A percentile compares a stretch with the other conserved stretches of the same genome.
phyloP scores from a whole-genome alignment of 2,888 invertebrate species.

The Fabriciana adippe region DNA sequence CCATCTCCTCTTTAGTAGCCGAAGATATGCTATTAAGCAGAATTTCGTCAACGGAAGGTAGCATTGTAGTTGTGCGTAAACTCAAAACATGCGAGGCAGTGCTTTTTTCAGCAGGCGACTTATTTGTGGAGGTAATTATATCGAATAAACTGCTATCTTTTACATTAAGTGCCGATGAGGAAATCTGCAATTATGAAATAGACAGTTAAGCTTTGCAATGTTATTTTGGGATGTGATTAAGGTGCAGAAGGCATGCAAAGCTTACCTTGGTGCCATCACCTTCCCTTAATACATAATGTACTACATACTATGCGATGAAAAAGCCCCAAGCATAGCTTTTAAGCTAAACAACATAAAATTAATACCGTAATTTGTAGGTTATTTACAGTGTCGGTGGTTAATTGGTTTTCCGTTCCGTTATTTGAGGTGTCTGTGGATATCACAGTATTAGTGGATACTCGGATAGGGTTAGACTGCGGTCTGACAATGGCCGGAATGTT shows the following conservation, averaged over 20 bases:
- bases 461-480: constrained; percentile 82
- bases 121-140: constrained; percentile 73
- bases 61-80: constrained; percentile 81
- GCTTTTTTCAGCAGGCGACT: constrained; percentile 75
- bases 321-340: constrained; percentile 73
- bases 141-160: constrained; percentile 76
- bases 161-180: constrained; percentile 79
- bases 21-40: constrained; percentile 84
- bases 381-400: constrained; percentile 81
- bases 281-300: constrained; percentile 48
- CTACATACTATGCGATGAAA: constrained; percentile 53
- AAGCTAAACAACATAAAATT: constrained; percentile 79
- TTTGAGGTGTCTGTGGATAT: constrained; percentile 80
- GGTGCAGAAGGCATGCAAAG: constrained; percentile 65
- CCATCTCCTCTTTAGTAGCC: constrained; percentile 83
- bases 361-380: constrained; percentile 80
- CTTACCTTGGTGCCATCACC: constrained; percentile 54
- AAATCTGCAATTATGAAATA: constrained; percentile 80
- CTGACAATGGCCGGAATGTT: constrained; percentile 81
- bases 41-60: constrained; percentile 83
- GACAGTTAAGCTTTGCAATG: constrained; percentile 68
- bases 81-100: constrained; percentile 82
- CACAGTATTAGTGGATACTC: constrained; percentile 86
- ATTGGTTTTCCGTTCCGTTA: constrained; percentile 80
- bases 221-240: constrained; percentile 58